Base-by-base conservation (phyloP, 2,113 vertebrate genomes). In the Actenoides lindsayi region DNA sequence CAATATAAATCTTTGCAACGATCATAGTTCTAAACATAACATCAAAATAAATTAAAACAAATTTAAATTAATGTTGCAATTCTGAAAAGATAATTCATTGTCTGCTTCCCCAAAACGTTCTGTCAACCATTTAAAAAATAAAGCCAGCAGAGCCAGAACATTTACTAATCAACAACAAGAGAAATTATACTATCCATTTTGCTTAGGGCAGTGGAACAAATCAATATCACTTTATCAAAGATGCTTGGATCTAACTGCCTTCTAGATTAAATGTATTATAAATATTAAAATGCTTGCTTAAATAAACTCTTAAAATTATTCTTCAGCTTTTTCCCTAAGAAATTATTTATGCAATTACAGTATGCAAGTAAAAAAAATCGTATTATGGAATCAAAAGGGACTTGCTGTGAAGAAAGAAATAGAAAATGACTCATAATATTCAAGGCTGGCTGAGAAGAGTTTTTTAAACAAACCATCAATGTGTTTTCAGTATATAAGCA, bases 211-310 rank as follows among this genome's bases (percentile, higher is more conserved):
- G 37, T 81, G 65, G 54, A 95, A 93, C 69, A 96, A 97, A 97
- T 97, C 85, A 86, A 15, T 83, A 68, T 82, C 51, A 39, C 33
- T 78, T 62, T 82, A 83, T 94, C 89, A 96, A 88, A 89, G 59
- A 81, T 64, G 84, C 23, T 46, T 91, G 62, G n/a, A 87, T 69
- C 68, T 44, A 93, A 89, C 92, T 82, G 20, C 41, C 33, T 96
- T 87, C 81, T 74, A 85, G 23, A 79, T 87, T 42, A 87, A 96
- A 94, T 84, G 59, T 63, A 62, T 79, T 90, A 81, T 73, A 91
- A 94, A 95, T 93, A 94, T 93, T 93, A 94, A 96, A 97, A 95
- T 44, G 25, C 7, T 73, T 76, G 44, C 31, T 95, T 96, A 92
- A 95, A 96, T 56, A 96, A 89, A 56, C 24, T 88, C 44, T 96